These are phyloP conservation scores for Nanorana parkeri DNA, from an alignment of 2,113 vertebrate genomes.

Conservation along the genomic window DNA sequence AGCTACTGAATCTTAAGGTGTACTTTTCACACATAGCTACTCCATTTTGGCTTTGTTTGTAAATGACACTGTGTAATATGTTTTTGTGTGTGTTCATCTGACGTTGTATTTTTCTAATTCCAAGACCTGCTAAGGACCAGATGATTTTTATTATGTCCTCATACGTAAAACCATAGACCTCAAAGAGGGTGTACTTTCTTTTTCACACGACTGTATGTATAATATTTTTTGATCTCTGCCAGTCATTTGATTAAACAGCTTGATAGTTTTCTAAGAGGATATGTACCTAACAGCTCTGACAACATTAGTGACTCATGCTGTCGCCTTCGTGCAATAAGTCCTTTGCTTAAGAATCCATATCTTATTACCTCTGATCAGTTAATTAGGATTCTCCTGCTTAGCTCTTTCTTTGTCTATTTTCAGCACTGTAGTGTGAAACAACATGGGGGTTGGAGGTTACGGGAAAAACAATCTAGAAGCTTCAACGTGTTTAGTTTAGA, in stretches of 20 bases:
- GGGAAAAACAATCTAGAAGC: not conserved
- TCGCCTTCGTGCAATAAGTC: not conserved
- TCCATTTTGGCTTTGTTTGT: no score
- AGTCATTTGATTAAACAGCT: not conserved
- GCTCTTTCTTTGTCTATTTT: conserved; percentile 38
- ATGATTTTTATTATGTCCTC: no score
- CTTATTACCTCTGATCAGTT: conserved; percentile 15
- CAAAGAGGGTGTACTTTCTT: no score
- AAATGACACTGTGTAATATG: no score
- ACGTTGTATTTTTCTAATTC: no score
- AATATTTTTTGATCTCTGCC: no score
- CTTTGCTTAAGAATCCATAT: not conserved
- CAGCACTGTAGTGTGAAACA: conserved; percentile 15
- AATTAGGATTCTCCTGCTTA: conserved; percentile 38
- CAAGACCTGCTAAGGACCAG: no score
- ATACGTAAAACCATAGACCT: no score
- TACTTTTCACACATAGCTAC: no score
- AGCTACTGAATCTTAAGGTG: no score
- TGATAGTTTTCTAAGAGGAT: not conserved
- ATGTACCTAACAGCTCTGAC: not conserved
- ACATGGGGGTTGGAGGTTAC: not conserved
- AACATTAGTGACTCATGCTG: not conserved
- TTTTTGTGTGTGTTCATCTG: no score
- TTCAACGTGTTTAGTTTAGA: not conserved
- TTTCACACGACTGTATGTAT: no score